Percentiles rank a stretch among this genome's conserved stretches.
Conservation (phyloP, 2,888 invertebrate genomes). For the Mantis religiosa region DNA sequence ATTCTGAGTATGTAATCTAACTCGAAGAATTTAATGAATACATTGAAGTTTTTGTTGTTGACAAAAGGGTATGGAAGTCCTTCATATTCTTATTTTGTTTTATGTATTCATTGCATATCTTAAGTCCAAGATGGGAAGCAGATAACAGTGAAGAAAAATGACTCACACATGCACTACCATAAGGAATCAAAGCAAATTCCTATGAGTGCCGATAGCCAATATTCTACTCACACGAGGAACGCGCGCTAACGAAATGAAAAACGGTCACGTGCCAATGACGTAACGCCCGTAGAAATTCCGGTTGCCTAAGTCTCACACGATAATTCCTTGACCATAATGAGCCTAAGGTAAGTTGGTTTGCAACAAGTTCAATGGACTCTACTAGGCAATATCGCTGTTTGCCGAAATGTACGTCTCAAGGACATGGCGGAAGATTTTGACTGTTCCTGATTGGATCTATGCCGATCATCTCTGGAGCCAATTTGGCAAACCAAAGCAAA, state of each 20-base stretch:
- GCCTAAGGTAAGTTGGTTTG: neutral
- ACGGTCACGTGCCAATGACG: neutral
- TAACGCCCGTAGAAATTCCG: neutral
- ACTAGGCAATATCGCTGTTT: neutral
- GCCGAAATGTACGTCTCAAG: neutral
- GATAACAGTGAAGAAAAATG: too few species aligned
- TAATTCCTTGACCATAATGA: neutral
- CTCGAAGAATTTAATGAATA: too few species aligned
- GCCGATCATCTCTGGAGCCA: neutral
- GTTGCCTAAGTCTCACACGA: neutral
- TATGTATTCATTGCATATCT: too few species aligned
- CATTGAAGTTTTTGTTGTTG: too few species aligned
- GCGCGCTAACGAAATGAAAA: neutral
- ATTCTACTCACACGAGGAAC: neutral
- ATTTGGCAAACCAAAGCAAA: neutral
- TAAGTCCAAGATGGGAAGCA: too few species aligned
- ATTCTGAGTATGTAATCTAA: too few species aligned
- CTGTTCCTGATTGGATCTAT: neutral
- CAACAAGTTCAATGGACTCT: neutral
- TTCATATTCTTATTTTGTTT: too few species aligned
- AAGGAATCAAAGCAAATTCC: too few species aligned
- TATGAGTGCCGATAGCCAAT: neutral
- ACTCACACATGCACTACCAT: too few species aligned
- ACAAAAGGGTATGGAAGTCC: too few species aligned
- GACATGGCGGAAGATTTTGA: neutral